Base-by-base conservation (phyloP, 1,140 invertebrate species). In the Drosophila setifemur region DNA sequence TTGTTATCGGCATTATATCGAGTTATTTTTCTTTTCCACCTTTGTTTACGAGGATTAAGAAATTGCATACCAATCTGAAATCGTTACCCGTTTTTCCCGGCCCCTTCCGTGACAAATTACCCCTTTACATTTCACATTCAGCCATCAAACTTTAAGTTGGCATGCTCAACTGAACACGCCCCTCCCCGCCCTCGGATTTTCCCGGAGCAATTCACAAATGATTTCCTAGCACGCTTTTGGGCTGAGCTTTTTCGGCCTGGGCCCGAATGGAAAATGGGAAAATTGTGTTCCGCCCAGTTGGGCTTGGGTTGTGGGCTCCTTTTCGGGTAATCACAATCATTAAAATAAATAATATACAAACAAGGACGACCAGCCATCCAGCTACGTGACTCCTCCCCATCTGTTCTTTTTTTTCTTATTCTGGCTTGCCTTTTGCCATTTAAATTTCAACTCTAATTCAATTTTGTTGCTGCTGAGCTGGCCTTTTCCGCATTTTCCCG, bases 401-500 rank as follows among this genome's bases (percentile, higher is more conserved):
- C 4, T 12, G 39, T 9, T 40, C 35, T 54, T 52, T 26, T 9
- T 35, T 23, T 14, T 12, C 6, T 44, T 14, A 9, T 11, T 14
- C 28, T 39, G 50, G 33, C 26, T 16, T 12, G 31, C 37, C 53
- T 70, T 49, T 48, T 37, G 57, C 76, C 55, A 75, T 81, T 81
- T 81, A 82, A 81, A 81, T 81, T 75, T 68, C 79, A 74, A 74
- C 81, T 86, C 74, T 85, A 85, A 85, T 85, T 85, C 74, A 85
- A 85, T 85, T 83, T 83, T 49, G 73, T 82, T 55, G 53, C 21
- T 66, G 79, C 79, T 85, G 79, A 85, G 58, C 71, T 85, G 53
- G 71, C 79, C 55, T 64, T 83, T 83, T 83, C 45, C 9, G 31
- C 25, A 37, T 11, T 42, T 12, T 25, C 2, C 40, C 60, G 18